phyloP scores from a whole-genome alignment of 2,888 invertebrate genomes.

The Pyralis farinalis region DNA sequence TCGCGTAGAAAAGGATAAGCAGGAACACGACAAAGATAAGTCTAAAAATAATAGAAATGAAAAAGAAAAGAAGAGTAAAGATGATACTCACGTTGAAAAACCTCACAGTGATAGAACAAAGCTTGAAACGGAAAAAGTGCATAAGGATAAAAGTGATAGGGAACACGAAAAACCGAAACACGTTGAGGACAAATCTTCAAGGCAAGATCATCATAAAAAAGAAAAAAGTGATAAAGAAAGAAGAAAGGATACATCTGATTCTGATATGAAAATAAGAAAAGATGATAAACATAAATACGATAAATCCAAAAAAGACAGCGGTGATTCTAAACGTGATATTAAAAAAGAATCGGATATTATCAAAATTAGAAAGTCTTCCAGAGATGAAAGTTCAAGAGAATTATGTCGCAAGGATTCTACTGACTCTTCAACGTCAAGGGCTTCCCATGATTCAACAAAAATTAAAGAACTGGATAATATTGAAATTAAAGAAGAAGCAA shows the following conservation, averaged over 20 bases:
- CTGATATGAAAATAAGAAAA: conserved; percentile 53
- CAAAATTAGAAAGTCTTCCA: conserved; percentile 64
- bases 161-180: conserved; percentile 53
- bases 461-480: conserved; percentile 54
- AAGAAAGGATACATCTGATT: conserved; percentile 50
- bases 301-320: conserved; percentile 54
- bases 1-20: conserved; percentile 58
- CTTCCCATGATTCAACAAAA: conserved; percentile 67
- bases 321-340: conserved; percentile 59
- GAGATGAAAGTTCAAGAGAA: conserved; percentile 65
- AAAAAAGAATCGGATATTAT: conserved; percentile 62
- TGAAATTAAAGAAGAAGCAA: conserved; percentile 61
- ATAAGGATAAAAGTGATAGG: conserved; percentile 40
- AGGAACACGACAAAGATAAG: conserved; percentile 55
- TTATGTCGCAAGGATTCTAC: conserved; percentile 73
- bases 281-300: conserved; percentile 76
- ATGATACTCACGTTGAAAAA: conserved; percentile 39
- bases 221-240: conserved; percentile 63
- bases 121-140: conserved; percentile 23
- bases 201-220: conserved; percentile 74
- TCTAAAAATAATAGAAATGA: conserved; percentile 48
- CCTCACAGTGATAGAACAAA: conserved; percentile 34
- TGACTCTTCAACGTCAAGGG: conserved; percentile 68
- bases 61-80: conserved; percentile 48
- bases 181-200: conserved; percentile 56